phyloP scores from a whole-genome alignment of 2,113 vertebrate species.

The Lagopus muta region DNA sequence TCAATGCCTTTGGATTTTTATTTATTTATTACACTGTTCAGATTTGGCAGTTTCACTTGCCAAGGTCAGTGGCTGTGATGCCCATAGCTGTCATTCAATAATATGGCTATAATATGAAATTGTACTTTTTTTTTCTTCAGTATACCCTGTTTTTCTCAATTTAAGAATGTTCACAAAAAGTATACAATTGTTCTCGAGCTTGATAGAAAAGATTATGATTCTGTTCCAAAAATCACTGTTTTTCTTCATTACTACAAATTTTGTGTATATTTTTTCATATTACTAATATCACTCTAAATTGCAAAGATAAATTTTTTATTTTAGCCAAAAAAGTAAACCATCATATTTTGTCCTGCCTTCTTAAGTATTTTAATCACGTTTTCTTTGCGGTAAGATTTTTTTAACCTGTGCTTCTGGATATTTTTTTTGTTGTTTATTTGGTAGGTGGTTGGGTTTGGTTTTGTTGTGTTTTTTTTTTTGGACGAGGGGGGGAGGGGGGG shows the following conservation, averaged over 20 bases:
- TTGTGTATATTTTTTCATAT: not conserved
- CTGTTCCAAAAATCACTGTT: not conserved
- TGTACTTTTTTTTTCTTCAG: not conserved
- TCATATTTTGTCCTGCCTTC: not conserved
- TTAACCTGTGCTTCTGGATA: not conserved
- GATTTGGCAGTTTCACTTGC: not conserved
- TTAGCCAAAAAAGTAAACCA: not conserved
- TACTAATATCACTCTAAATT: not conserved
- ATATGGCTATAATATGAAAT: not conserved
- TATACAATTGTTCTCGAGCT: not conserved
- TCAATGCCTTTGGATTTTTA: not conserved
- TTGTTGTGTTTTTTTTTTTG: no score
- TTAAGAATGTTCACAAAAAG: not conserved
- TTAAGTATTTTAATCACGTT: not conserved
- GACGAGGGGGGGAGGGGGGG: no score
- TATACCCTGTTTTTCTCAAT: not conserved
- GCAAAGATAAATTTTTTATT: not conserved
- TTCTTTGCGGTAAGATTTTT: not conserved
- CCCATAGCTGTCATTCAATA: not conserved
- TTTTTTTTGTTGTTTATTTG: fast-evolving
- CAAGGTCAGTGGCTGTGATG: not conserved
- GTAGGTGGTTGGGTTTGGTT: no score
- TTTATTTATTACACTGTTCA: not conserved
- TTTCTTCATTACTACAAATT: not conserved
- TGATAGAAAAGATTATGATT: not conserved